Evolutionary conservation across 2,797 vertebrate genomes (phyloP), one percentile per base, ranked within the genome.

Genomic region (Anguilla pacifica): DNA sequence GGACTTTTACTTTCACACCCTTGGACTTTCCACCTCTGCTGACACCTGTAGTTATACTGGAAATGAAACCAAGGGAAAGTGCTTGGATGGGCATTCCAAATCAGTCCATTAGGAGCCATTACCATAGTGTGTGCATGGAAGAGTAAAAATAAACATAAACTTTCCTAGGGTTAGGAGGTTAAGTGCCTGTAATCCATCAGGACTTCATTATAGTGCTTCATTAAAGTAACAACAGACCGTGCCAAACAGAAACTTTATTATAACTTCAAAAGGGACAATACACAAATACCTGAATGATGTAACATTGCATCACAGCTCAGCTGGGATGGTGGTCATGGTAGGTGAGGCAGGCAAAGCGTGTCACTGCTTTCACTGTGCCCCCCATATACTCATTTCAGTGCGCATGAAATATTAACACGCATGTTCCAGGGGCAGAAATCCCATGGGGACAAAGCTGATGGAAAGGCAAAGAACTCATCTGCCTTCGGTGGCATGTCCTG

Each of bases 111-210:
- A 28, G 5, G n/a, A 70, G 64, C 6, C 64, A 28, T 28, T 70
- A 28, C n/a, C 57, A 28, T 11, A 5, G 64, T 70, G n/a, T 70
- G 25, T n/a, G 64, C 64, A 19, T 28, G 64, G 25, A 28, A 6
- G 64, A 70, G 6, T 70, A 28, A 70, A 70, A 28, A 70, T 70
- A 70, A 70, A 70, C 64, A 28, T 6, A 28, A 7, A 7, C 64
- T 28, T 70, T 70, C 64, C 64, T 28, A n/a, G 64, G 64, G 64
- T 28, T 70, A 6, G 6, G 64, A 70, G 64, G 64, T 70, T 70
- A 70, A 70, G 64, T 28, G 64, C 25, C 64, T 70, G 64, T 70
- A 70, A 70, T 70, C 64, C 64, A 28, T 70, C 64, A 70, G 64
- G 64, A n/a, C 64, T 70, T 70, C 64, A 70, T 70, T 28, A 70